Base-by-base conservation (phyloP, 2,888 invertebrate genomes). In the Andrena praecox region DNA sequence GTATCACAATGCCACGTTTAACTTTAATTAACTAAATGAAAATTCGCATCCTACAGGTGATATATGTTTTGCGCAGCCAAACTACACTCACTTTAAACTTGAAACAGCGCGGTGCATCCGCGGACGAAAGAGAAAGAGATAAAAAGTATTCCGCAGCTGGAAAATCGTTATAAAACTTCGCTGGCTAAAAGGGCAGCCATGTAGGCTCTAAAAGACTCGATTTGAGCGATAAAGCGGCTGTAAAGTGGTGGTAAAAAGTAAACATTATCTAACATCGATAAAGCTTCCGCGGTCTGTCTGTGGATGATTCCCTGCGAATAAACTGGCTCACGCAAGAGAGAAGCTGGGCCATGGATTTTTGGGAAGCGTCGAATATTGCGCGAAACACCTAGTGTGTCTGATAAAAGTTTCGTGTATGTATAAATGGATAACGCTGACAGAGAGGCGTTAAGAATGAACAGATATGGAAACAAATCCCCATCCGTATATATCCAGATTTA, bases 381-480 rank as follows among this genome's bases (percentile, higher is more conserved):
- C 10, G 48, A 6, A 62, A 8, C 50, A 31, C 48, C 33, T 2
- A 42, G 33, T 20, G 16, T 8, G 29, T 6, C 0, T 1, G 27
- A 66, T 66, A 54, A 60, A 69, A 52, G 10, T 64, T 52, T 8
- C 42, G 10, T 60, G 29, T 10, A 16, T 16, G 42, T 63, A 12
- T 20, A 35, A 33, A 20, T 29, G 52, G 64, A 52, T 71, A 67
- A 20, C 16, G n/a, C 2, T 42, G 54, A 60, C 35, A 48, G 60
- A 54, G 7, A 64, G n/a, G 52, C 56, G 50, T 59, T 78, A 83
- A 72, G 71, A 64, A 83, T 64, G 63, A 63, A 79, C 29, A 75
- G 56, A 71, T 42, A 75, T 54, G 50, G 42, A 74, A 73, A 77
- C 73, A 60, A 82, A 77, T 70, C 48, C 42, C 67, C 48, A 29